Conservation (phyloP, 1,140 invertebrate species). For the Drosophila kepulauana region DNA sequence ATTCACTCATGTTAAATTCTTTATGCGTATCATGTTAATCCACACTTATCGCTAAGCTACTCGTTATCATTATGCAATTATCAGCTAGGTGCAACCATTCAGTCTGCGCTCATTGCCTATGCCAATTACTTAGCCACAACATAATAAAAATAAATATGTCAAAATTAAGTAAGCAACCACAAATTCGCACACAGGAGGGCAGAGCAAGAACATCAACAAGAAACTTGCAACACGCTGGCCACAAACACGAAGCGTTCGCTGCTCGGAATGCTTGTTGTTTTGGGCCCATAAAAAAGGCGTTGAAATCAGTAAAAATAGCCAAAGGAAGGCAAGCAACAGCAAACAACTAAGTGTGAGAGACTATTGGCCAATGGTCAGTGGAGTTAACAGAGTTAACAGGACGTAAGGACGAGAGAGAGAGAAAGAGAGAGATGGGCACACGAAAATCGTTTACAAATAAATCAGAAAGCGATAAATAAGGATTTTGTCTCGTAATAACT, state of each 20-base stretch:
- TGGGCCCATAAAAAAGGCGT: conserved; percentile 67
- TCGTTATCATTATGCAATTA: neutral
- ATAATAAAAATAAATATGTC: conserved; percentile 77
- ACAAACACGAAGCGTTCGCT: conserved; percentile 38
- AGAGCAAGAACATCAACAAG: conserved; percentile 11
- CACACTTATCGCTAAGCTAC: neutral
- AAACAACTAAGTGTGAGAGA: neutral
- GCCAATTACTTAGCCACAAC: conserved; percentile 38
- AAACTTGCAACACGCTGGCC: conserved; percentile 47
- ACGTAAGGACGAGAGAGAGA: conserved; percentile 24
- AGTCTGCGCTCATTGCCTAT: neutral
- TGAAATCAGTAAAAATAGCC: conserved; percentile 72
- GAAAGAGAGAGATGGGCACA: conserved; percentile 14
- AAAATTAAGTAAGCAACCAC: conserved; percentile 75
- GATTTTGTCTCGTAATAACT: conserved; percentile 85
- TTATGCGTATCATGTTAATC: too few species aligned
- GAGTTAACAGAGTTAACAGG: conserved; percentile 15
- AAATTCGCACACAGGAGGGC: conserved; percentile 39
- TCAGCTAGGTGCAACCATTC: neutral
- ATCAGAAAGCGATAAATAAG: conserved; percentile 85
- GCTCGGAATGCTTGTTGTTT: conserved; percentile 28
- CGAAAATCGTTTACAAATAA: conserved; percentile 84
- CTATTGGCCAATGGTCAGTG: conserved; percentile 47
- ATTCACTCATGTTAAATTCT: too few species aligned
- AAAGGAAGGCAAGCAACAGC: conserved; percentile 23